Evolutionary conservation across 2,113 vertebrate genomes (phyloP), one percentile per base, ranked within the genome.

Genomic region (Circaetus cinerascens): DNA sequence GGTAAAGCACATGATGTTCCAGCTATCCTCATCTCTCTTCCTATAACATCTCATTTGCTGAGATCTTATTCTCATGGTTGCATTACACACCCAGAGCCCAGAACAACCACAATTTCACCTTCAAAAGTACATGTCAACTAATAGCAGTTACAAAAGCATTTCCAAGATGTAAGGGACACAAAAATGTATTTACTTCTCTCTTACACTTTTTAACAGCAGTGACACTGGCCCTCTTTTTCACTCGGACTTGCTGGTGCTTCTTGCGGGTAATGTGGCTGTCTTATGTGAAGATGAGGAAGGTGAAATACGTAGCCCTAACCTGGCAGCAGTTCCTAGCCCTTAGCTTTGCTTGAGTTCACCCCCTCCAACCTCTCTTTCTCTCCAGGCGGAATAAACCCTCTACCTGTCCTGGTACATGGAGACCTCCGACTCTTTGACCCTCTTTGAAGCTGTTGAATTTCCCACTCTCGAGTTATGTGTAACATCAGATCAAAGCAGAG

Each of bases 1-100:
- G 67, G 80, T 97, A 68, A 86, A 93, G 95, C 84, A 94, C 90
- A 80, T 69, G 82, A 80, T 94, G 95, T 95, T 96, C 94, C 87
- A 93, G 57, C 69, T 62, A 57, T 64, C 43, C 64, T 93, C 9
- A 3, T 94, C 40, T 85, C 76, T 80, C 50, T 78, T 63, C 78
- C 45, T 71, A 2, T 53, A 93, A 77, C 88, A 64, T 97, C 90
- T 96, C 68, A 83, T 97, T 95, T 96, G 56, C 92, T 83, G 89
- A 77, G 43, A 76, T 94, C 56, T 80, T 53, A 67, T 56, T 76
- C 59, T 51, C 51, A 2, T 34, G 56, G 59, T 75, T 94, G 51
- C 48, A 32, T 80, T 86, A 76, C 38, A 1, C 46, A 68, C 66
- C 60, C 60, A 56, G 72, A 90, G 48, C 60, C 64, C 78, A 88